Conservation (phyloP, 2,888 invertebrate genomes). For the Oithona nana region DNA sequence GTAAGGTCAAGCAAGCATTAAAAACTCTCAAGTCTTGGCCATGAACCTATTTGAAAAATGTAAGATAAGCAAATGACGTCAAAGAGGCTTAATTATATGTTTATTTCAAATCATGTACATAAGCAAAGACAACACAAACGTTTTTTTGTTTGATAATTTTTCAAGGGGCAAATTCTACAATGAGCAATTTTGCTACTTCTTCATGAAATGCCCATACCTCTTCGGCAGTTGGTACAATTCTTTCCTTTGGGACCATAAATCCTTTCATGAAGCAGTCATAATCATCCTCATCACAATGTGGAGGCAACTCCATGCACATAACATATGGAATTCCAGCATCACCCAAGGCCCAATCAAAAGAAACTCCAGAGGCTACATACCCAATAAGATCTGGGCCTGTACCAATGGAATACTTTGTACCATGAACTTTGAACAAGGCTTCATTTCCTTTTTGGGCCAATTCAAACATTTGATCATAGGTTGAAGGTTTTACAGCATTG, state of each 20-base stretch:
- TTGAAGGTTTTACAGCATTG: neutral
- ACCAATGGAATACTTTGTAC: neutral
- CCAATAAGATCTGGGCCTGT: neutral
- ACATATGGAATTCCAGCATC: neutral
- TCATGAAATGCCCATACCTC: slow-evolving; percentile 3
- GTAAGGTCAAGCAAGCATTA: no score
- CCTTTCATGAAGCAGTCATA: neutral
- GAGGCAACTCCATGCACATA: neutral
- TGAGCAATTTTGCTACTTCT: neutral
- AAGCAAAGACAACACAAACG: neutral
- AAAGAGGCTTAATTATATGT: no score
- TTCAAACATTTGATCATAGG: neutral
- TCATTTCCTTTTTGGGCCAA: slow-evolving; percentile 3
- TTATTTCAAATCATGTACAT: no score
- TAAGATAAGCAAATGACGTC: no score
- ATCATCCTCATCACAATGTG: no score
- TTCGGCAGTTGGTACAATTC: slow-evolving; percentile 4
- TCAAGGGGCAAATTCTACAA: neutral
- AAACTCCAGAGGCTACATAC: neutral
- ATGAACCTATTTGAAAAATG: no score
- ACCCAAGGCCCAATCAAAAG: slow-evolving; percentile 13
- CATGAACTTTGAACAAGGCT: slow-evolving; percentile 1
- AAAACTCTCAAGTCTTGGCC: no score
- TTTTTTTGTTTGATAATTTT: no score
- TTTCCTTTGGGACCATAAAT: neutral